Conservation (phyloP, 2,797 vertebrate genomes). For the Myotis myotis region DNA sequence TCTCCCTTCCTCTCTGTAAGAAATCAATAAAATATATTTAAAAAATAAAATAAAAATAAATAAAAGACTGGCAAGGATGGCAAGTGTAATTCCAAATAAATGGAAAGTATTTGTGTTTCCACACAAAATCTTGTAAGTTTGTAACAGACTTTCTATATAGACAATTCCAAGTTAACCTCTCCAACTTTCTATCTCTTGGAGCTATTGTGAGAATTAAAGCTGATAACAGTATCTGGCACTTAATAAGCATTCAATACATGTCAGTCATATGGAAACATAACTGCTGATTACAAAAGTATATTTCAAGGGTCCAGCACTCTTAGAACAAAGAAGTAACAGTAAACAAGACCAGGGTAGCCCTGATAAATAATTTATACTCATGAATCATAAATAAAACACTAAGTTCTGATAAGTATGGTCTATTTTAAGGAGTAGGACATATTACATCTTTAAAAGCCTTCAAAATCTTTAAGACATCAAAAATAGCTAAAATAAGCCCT, state of each 20-base stretch:
- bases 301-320: constrained; percentile 20
- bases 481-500: background rate
- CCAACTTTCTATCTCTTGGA: background rate
- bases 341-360: background rate
- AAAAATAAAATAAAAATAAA: too few species aligned
- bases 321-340: constrained; percentile 21
- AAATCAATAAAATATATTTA: too few species aligned
- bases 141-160: constrained; percentile 27
- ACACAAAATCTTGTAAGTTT: constrained; percentile 25
- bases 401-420: constrained; percentile 10
- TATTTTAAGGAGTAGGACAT: constrained; percentile 6
- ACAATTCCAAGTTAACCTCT: constrained; percentile 14
- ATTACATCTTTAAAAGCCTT: constrained; percentile 17
- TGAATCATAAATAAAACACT: constrained; percentile 33
- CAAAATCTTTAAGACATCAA: background rate
- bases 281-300: constrained; percentile 19
- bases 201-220: constrained; percentile 2
- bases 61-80: background rate
- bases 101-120: constrained; percentile 22
- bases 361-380: constrained; percentile 50
- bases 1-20: too few species aligned
- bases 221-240: background rate
- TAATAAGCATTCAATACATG: constrained; percentile 10
- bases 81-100: constrained; percentile 30
- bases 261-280: constrained; percentile 41